Base-by-base conservation (phyloP, 2,888 invertebrate species). In the Galeruca laticollis region DNA sequence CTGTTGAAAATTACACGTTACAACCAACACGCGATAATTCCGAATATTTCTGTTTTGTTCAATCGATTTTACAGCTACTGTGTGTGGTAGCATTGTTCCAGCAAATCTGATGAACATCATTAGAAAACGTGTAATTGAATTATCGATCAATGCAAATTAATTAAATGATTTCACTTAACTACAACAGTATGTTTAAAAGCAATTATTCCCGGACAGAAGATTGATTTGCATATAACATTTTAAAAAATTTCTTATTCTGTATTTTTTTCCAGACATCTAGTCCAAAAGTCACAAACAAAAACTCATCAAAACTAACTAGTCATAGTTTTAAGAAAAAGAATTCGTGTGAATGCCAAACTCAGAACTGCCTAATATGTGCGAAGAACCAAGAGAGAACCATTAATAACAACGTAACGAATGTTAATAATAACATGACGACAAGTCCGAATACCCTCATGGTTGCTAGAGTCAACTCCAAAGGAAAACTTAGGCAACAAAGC, bases 401-500 rank as follows among this genome's bases (percentile, higher is more conserved):
- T 70, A 83, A 83, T 74, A 84, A 83, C 72, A 84, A 83, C 75
- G 82, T 83, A 76, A 73, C 78, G 63, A 82, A 79, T 69, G 83
- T 79, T 74, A 78, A 80, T 66, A 83, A 83, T 74, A 81, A 77
- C 71, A 76, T 77, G 68, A 76, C 75, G 54, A 73, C 73, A 62
- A 82, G 76, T 72, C 75, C 80, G 31, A 83, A 84, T 68, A 79
- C 78, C 54, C 76, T 85, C 74, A 80, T 80, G 15, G 83, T 84
- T 63, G 81, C 72, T 76, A 78, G 78, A 74, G 74, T 70, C 77
- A 75, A 72, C 57, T 70, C 76, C n/a, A 79, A 82, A 61, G 81
- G 80, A 5, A 86, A 84, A 73, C 72, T 86, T 57, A 78, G 82
- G 70, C 86, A 86, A 71, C 84, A 85, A 73, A 84, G 84, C 74